A percentile compares a stretch with the other conserved stretches of the same genome.
phyloP scores from a whole-genome alignment of 2,888 invertebrate species.

The Plagodis pulveraria region DNA sequence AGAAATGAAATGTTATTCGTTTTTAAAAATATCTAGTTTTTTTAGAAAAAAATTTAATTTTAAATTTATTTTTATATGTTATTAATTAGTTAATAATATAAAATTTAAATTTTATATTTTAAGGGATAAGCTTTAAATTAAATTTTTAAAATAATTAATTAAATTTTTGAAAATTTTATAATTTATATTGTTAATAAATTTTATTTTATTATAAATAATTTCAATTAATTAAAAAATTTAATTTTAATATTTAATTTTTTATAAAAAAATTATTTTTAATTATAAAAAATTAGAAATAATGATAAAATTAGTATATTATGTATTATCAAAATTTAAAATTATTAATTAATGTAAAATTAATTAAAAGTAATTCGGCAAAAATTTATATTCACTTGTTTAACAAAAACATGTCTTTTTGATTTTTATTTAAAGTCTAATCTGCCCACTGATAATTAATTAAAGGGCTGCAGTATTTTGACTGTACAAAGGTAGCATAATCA shows the following conservation, averaged over 20 bases:
- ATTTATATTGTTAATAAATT: conserved; percentile 85
- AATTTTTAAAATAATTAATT: no score
- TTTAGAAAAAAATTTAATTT: conserved; percentile 84
- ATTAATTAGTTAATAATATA: conserved; percentile 52
- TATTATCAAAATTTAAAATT: conserved; percentile 75
- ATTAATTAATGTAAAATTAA: conserved; percentile 62
- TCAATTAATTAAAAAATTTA: conserved; percentile 58
- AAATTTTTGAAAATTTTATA: conserved; percentile 79
- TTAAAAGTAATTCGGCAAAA: conserved; percentile 87
- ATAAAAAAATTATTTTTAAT: conserved; percentile 75
- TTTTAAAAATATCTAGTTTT: conserved; percentile 88
- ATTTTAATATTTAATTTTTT: conserved; percentile 69
- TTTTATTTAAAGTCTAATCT: conserved; percentile 88
- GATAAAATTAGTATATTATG: conserved; percentile 87
- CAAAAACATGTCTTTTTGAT: conserved; percentile 90
- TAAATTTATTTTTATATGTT: conserved; percentile 75
- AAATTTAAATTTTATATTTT: conserved; percentile 73
- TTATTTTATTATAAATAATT: conserved; percentile 61
- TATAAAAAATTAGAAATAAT: conserved; percentile 74
- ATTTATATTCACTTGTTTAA: conserved; percentile 89
- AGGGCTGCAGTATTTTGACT: conserved; percentile 92
- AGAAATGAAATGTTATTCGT: conserved; percentile 87
- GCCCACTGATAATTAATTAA: conserved; percentile 89
- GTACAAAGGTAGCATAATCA: conserved; percentile 92
- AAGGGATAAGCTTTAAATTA: conserved; percentile 86